Evolutionary conservation across 53 echinoderm and acorn worm genomes (phyloP).

Genomic region (Antedon mediterranea): DNA sequence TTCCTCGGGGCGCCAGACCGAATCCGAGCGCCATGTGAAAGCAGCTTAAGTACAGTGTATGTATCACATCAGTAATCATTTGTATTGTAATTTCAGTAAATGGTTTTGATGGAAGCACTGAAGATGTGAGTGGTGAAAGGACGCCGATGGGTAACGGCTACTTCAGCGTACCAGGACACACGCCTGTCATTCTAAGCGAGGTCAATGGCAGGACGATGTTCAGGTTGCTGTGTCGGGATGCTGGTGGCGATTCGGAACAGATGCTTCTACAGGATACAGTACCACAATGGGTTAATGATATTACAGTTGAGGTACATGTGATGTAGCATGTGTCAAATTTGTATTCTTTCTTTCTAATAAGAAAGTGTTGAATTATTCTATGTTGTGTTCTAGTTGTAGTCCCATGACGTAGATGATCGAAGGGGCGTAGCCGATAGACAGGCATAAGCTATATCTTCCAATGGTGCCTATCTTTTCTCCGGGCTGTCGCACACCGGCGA

Average conservation of each 20-base stretch:
- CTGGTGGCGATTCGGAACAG: constrained; percentile 83
- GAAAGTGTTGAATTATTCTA: too few species aligned
- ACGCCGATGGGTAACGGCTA: constrained; percentile 73
- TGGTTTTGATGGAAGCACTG: constrained; percentile 63
- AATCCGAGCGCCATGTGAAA: too few species aligned
- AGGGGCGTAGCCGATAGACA: too few species aligned
- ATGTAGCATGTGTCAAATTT: too few species aligned
- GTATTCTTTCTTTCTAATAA: too few species aligned
- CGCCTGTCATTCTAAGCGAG: constrained; percentile 96
- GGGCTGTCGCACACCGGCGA: too few species aligned
- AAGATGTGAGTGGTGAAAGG: constrained; percentile 46
- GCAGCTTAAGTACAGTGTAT: too few species aligned
- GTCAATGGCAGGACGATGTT: constrained; percentile 88
- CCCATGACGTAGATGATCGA: too few species aligned
- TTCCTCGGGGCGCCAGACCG: too few species aligned
- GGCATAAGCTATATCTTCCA: too few species aligned
- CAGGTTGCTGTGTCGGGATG: constrained; percentile 84
- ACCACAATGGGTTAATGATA: constrained; percentile 86
- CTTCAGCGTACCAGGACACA: constrained; percentile 80
- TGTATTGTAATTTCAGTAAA: constrained; percentile 50
- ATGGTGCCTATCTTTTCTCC: too few species aligned
- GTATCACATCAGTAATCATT: not conserved
- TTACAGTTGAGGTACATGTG: constrained; percentile 67
- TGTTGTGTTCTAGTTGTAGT: too few species aligned
- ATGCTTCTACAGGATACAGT: constrained; percentile 76